Conservation (phyloP, 2,113 vertebrate genomes). For the Helogale parvula region DNA sequence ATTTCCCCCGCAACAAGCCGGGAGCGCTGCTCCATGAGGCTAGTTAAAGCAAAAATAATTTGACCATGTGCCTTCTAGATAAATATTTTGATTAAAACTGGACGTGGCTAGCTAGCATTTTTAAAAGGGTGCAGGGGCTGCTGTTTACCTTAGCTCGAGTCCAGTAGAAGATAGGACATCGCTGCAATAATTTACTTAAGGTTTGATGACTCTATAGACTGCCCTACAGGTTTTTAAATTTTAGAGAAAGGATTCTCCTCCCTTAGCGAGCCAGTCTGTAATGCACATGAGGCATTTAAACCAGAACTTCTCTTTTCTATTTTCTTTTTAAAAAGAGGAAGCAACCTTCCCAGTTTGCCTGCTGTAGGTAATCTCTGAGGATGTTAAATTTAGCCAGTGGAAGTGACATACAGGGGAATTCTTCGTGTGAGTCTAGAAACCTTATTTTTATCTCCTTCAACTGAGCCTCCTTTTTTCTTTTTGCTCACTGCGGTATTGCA, state of each 20-base stretch:
- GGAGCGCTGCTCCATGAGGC: not conserved
- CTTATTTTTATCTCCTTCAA: slow-evolving; percentile 50
- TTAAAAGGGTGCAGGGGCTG: slow-evolving; percentile 19
- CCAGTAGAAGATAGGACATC: not conserved
- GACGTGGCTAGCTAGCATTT: slow-evolving; percentile 39
- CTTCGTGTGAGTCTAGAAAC: not conserved
- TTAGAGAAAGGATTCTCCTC: not conserved
- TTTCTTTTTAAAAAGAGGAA: slow-evolving; percentile 38
- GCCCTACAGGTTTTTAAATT: slow-evolving; percentile 42
- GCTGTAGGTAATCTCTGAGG: slow-evolving; percentile 24
- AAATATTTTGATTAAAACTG: slow-evolving; percentile 70
- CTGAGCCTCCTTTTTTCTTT: not conserved
- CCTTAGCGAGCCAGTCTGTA: not conserved
- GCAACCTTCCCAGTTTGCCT: not conserved
- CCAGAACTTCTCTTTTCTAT: slow-evolving; percentile 18
- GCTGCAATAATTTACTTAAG: not conserved
- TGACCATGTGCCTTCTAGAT: slow-evolving; percentile 22
- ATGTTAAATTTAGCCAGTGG: slow-evolving; percentile 63
- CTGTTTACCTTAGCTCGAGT: slow-evolving; percentile 35
- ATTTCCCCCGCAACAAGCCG: not conserved
- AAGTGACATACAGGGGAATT: slow-evolving; percentile 41
- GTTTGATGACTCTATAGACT: not conserved
- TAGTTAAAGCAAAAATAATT: slow-evolving; percentile 61
- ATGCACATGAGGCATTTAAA: slow-evolving; percentile 40
- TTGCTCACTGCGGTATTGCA: slow-evolving; percentile 54